phyloP scores from a whole-genome alignment of 2,888 invertebrate genomes.

The Blastobasis lacticolella region DNA sequence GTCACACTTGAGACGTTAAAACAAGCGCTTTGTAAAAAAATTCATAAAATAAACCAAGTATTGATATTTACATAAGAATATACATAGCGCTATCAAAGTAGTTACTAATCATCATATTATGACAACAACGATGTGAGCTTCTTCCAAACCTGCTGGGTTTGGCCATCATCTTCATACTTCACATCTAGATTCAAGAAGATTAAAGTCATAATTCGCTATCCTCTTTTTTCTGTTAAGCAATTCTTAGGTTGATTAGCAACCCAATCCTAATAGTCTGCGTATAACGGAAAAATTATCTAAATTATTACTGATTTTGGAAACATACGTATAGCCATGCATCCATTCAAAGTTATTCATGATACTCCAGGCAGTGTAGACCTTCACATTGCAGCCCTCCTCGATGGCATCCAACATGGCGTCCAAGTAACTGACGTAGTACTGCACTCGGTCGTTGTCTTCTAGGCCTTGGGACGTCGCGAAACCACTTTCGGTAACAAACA shows the following conservation, averaged over 20 bases:
- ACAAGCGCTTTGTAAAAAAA: too few species aligned
- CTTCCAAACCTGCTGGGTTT: not conserved
- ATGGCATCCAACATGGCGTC: conserved; percentile 51
- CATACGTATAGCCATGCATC: conserved; percentile 67
- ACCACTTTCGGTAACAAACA: conserved; percentile 75
- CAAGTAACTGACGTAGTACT: conserved; percentile 44
- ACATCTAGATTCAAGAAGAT: not conserved
- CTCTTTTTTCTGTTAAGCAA: not conserved
- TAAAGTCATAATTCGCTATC: not conserved
- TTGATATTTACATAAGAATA: too few species aligned
- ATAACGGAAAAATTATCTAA: not conserved
- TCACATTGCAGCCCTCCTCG: conserved; percentile 48
- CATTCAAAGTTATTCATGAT: conserved; percentile 78
- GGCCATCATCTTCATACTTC: not conserved
- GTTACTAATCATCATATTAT: not conserved
- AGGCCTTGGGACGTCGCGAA: conserved; percentile 29
- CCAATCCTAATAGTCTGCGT: too few species aligned
- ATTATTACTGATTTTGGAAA: conserved; percentile 1
- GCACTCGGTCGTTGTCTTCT: conserved; percentile 50
- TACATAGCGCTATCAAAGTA: too few species aligned
- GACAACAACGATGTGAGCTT: not conserved
- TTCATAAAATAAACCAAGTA: too few species aligned
- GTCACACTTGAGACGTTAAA: too few species aligned
- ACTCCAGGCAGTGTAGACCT: conserved; percentile 73
- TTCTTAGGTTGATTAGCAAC: too few species aligned